Conservation (phyloP, 37 sponge, comb jelly and placozoan genomes). For the Geodia barretti region DNA sequence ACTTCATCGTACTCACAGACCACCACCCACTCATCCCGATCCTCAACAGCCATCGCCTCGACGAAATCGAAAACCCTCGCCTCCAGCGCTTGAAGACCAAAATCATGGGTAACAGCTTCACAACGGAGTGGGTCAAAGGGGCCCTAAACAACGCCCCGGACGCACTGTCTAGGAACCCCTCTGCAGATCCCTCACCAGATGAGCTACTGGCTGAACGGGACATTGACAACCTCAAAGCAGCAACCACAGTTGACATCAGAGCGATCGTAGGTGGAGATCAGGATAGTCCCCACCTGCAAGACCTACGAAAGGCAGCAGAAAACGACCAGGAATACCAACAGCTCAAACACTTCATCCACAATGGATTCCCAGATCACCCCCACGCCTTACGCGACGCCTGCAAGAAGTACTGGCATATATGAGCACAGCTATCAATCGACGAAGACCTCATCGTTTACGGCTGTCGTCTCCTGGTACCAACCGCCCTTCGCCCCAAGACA, state of each 20-base stretch:
- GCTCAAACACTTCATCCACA: constrained; percentile 8
- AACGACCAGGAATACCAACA: constrained; percentile 31
- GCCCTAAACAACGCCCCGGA: constrained; percentile 24
- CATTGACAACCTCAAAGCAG: not conserved
- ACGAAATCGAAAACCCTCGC: constrained; percentile 56
- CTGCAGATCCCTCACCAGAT: not conserved
- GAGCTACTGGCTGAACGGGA: constrained; percentile 19
- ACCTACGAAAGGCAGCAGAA: constrained; percentile 15
- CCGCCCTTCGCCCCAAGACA: not conserved
- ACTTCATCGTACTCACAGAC: constrained; percentile 49
- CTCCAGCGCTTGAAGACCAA: constrained; percentile 36
- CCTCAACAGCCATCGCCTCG: constrained; percentile 47
- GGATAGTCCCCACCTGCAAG: constrained; percentile 4
- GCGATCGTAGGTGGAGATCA: not conserved
- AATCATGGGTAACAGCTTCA: constrained; percentile 47
- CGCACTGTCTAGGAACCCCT: constrained; percentile 33
- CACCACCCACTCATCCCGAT: constrained; percentile 50
- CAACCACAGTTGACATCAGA: not conserved
- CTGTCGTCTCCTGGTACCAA: constrained; percentile 27
- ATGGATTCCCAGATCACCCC: constrained; percentile 33
- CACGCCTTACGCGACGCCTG: not conserved
- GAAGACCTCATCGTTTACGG: constrained; percentile 36
- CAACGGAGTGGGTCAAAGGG: constrained; percentile 39
- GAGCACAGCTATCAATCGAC: constrained; percentile 18
- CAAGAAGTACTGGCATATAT: constrained; percentile 26